These are phyloP conservation scores for Bactericera cockerelli DNA, from an alignment of 1,140 invertebrate species.

Conservation along the genomic window DNA sequence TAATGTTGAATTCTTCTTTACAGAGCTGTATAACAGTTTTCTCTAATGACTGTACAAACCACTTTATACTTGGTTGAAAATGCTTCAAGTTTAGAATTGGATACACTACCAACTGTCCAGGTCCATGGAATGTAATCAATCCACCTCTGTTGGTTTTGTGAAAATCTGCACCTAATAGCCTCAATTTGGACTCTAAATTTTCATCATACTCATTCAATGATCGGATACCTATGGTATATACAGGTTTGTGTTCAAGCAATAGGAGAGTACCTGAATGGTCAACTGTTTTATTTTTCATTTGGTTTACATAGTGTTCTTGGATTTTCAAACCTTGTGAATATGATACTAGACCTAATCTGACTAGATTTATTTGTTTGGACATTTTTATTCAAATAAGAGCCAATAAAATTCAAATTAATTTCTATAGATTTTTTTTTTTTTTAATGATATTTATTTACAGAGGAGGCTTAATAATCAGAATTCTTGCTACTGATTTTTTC, in stretches of 20 bases:
- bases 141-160: slow-evolving; percentile 81
- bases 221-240: slow-evolving; percentile 86
- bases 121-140: slow-evolving; percentile 95
- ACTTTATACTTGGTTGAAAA: slow-evolving; percentile 56
- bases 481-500: too few species aligned
- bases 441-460: too few species aligned
- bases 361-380: slow-evolving; percentile 13
- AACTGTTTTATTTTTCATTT: slow-evolving; percentile 20
- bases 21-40: slow-evolving; percentile 68
- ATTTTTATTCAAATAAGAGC: too few species aligned
- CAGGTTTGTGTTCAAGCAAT: slow-evolving; percentile 63
- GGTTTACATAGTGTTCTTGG: slow-evolving; percentile 12
- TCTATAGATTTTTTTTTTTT: too few species aligned
- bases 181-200: slow-evolving; percentile 48
- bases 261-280: slow-evolving; percentile 37
- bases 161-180: slow-evolving; percentile 69
- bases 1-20: slow-evolving; percentile 42
- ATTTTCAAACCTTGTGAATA: slow-evolving; percentile 13
- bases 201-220: slow-evolving; percentile 47
- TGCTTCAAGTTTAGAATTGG: slow-evolving; percentile 77
- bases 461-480: too few species aligned
- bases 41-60: slow-evolving; percentile 76
- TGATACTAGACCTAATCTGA: slow-evolving; percentile 11
- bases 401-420: too few species aligned
- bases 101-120: slow-evolving; percentile 91